Evolutionary conservation across 2,888 invertebrate genomes (phyloP).

Genomic region (Brenthis ino): DNA sequence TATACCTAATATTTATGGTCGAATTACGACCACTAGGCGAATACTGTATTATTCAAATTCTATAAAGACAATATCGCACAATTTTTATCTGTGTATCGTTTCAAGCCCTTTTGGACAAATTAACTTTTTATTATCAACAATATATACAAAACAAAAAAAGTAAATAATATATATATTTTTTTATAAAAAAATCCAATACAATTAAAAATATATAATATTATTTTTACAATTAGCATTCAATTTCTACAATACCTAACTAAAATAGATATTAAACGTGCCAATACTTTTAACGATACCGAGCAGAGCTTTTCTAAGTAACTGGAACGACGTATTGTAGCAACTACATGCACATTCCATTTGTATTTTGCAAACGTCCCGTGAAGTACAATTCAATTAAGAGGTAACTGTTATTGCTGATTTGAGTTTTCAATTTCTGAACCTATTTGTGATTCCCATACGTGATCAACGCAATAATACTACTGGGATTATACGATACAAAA

Average conservation of each 20-base stretch:
- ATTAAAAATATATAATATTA: no score
- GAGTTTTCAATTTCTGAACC: conserved; percentile 22
- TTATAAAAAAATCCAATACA: no score
- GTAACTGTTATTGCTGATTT: conserved; percentile 25
- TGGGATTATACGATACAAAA: neutral
- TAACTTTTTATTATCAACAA: no score
- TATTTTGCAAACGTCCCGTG: conserved; percentile 24
- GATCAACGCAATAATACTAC: neutral
- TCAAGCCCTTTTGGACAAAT: no score
- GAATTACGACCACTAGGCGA: no score
- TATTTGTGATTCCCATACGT: conserved; percentile 7
- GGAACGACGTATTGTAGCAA: conserved; percentile 18
- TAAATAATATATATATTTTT: no score
- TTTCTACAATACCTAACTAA: neutral
- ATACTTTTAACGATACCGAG: conserved; percentile 6
- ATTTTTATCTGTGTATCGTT: no score
- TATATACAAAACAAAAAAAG: no score
- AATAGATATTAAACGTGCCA: neutral
- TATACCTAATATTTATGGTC: no score
- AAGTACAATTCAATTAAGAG: conserved; percentile 26
- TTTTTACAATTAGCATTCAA: neutral
- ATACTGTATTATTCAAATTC: no score
- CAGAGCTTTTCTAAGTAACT: conserved; percentile 10
- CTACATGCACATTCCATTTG: conserved; percentile 29
- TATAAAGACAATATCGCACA: no score